These are phyloP conservation scores for Psophia crepitans DNA, from an alignment of 2,113 vertebrate species.

Conservation along the genomic window DNA sequence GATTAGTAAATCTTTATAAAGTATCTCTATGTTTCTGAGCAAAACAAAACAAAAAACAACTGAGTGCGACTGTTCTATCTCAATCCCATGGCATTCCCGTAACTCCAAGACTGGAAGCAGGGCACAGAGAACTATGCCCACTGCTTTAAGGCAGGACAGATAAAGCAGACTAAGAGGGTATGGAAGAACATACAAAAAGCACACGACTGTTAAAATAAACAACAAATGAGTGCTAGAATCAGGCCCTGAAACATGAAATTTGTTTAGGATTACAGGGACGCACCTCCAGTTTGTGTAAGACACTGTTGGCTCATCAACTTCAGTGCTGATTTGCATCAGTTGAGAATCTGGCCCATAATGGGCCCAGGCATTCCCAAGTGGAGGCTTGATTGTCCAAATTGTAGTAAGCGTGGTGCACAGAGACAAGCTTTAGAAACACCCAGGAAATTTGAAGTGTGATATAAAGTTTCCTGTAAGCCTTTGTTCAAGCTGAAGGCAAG, in stretches of 20 bases:
- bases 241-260: background rate
- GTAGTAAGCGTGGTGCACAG: background rate
- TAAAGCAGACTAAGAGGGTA: background rate
- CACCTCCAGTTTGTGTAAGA: background rate
- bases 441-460: conserved; percentile 25
- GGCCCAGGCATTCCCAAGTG: background rate
- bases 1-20: conserved; percentile 1
- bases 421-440: background rate
- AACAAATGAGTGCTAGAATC: background rate
- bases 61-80: background rate
- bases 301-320: background rate
- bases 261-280: background rate
- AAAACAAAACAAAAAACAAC: background rate
- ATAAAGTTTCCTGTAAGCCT: conserved; percentile 41
- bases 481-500: conserved; percentile 46
- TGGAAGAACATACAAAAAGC: background rate
- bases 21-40: background rate
- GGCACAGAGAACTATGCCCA: background rate
- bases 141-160: background rate
- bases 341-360: background rate
- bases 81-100: background rate
- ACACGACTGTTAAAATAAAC: background rate
- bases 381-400: background rate
- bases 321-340: background rate
- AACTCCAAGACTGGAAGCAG: background rate